These are phyloP conservation scores for Romanogobio albipinnatus DNA, from an alignment of 2,113 vertebrate species.

Conservation along the genomic window DNA sequence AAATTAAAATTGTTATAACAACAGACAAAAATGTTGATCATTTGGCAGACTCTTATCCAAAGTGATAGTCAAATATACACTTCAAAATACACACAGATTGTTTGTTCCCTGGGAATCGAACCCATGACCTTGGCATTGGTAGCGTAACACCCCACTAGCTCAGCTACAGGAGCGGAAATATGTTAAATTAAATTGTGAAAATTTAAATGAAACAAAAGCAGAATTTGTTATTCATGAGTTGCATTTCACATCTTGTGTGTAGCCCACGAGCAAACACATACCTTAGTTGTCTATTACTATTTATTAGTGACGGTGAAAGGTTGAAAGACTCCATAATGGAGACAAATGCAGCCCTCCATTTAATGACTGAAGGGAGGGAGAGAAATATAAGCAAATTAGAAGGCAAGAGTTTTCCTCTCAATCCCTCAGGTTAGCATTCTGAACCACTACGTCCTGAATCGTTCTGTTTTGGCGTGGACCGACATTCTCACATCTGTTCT, in stretches of 20 bases:
- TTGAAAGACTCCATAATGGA: conserved; percentile 4
- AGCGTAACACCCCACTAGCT: not conserved
- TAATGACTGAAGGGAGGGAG: not conserved
- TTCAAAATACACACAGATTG: not conserved
- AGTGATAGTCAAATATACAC: conserved; percentile 4
- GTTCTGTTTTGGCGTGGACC: not conserved
- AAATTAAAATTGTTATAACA: not conserved
- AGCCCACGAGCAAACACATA: not conserved
- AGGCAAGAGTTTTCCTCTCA: not conserved
- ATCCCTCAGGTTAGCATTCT: conserved; percentile 3
- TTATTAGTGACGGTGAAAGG: not conserved
- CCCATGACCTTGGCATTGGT: not conserved
- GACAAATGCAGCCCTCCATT: conserved; percentile 3
- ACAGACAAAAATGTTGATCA: not conserved
- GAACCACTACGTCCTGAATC: not conserved
- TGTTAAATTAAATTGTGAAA: not conserved
- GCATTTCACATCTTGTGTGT: not conserved
- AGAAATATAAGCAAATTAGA: conserved; percentile 18
- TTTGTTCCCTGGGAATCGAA: not conserved
- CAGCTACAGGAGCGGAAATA: not conserved
- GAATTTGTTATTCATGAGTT: not conserved
- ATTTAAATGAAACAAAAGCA: not conserved
- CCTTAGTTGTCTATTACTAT: not conserved
- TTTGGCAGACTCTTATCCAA: conserved; percentile 9
- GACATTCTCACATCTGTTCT: conserved; percentile 46